Evolutionary conservation across 2,888 invertebrate species (phyloP).

Genomic region (Nemapogon koenigi): DNA sequence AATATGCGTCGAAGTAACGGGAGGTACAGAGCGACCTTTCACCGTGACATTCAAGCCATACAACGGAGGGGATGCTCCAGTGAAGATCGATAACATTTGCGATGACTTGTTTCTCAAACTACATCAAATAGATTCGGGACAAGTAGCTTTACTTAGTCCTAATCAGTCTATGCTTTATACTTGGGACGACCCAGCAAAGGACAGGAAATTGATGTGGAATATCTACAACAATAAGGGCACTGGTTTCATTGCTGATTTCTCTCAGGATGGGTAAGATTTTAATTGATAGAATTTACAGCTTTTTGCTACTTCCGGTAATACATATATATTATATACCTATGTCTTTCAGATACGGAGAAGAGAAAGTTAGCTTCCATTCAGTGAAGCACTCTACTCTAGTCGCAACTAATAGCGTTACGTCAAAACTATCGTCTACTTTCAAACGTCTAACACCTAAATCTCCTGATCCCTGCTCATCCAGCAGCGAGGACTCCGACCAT

Average conservation of each 20-base stretch:
- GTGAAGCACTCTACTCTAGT: conserved; percentile 63
- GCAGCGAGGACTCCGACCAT: conserved; percentile 66
- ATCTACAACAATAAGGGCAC: conserved; percentile 80
- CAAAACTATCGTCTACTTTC: conserved; percentile 61
- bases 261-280: conserved; percentile 68
- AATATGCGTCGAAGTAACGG: conserved; percentile 73
- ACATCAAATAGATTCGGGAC: conserved; percentile 62
- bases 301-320: too few relatives aligned
- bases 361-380: conserved; percentile 75
- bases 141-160: conserved; percentile 78
- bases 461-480: conserved; percentile 57
- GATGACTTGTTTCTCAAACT: conserved; percentile 82
- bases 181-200: conserved; percentile 83
- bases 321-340: too few relatives aligned
- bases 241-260: conserved; percentile 75
- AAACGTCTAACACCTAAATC: conserved; percentile 59
- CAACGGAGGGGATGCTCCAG: conserved; percentile 78
- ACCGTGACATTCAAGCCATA: conserved; percentile 79
- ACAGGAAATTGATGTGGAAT: conserved; percentile 79
- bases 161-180: conserved; percentile 80
- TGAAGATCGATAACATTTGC: conserved; percentile 84
- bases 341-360: conserved; percentile 68
- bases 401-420: conserved; percentile 52
- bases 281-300: too few relatives aligned
- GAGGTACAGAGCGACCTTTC: conserved; percentile 76